phyloP scores from a whole-genome alignment of 2,888 invertebrate species.

The Nysson spinosus region DNA sequence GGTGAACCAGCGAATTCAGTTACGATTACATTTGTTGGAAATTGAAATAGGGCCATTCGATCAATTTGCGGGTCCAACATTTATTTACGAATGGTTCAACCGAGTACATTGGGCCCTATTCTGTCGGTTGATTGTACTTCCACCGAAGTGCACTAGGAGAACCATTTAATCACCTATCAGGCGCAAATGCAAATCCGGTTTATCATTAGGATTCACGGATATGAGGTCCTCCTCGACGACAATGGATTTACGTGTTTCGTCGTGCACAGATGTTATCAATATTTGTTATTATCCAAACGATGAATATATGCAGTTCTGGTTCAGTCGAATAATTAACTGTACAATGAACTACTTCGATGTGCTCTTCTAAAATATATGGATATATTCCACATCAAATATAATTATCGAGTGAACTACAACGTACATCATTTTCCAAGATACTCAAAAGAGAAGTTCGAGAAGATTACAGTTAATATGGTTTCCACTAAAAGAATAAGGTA shows the following conservation, averaged over 20 bases:
- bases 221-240: slow-evolving; percentile 13
- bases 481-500: too few relatives aligned
- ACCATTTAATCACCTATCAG: slow-evolving; percentile 23
- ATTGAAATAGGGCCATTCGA: slow-evolving; percentile 18
- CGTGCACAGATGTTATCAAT: background rate
- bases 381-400: too few relatives aligned
- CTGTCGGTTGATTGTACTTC: slow-evolving; percentile 16
- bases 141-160: slow-evolving; percentile 3
- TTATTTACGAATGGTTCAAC: slow-evolving; percentile 23
- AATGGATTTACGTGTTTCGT: slow-evolving; percentile 15
- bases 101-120: background rate
- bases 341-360: too few relatives aligned
- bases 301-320: too few relatives aligned
- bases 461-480: too few relatives aligned
- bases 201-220: slow-evolving; percentile 27
- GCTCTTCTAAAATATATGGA: too few relatives aligned
- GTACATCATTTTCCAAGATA: too few relatives aligned
- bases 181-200: slow-evolving; percentile 31
- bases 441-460: too few relatives aligned
- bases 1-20: background rate
- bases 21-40: slow-evolving; percentile 16
- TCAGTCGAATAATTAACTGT: too few relatives aligned
- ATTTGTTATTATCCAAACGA: background rate
- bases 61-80: slow-evolving; percentile 28
- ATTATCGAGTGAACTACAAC: too few relatives aligned